phyloP scores from a whole-genome alignment of 2,888 invertebrate genomes.

The Rhaphigaster nebulosa region DNA sequence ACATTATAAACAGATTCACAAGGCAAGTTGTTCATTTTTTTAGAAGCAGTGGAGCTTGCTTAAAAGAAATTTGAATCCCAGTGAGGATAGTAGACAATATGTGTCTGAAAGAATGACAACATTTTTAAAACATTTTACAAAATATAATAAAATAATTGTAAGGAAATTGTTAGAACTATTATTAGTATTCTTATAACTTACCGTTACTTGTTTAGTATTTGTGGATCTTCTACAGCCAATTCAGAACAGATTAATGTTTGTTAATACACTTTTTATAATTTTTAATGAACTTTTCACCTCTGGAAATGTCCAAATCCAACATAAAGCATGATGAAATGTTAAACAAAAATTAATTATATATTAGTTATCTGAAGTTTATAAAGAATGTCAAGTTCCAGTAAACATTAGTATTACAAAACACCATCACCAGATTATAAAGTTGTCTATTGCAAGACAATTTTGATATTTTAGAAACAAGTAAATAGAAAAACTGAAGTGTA shows the following conservation, averaged over 20 bases:
- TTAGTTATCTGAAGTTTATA: background rate
- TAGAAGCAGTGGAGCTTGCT: constrained; percentile 31
- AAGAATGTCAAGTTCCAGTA: background rate
- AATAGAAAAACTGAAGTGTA: background rate
- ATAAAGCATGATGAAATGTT: constrained; percentile 53
- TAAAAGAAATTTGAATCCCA: constrained; percentile 66
- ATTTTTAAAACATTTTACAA: background rate
- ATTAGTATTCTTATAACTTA: constrained; percentile 29
- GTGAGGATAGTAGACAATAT: constrained; percentile 65
- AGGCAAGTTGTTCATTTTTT: constrained; percentile 4
- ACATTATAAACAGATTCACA: constrained; percentile 32
- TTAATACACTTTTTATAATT: constrained; percentile 50
- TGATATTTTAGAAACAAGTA: background rate
- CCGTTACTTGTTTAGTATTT: constrained; percentile 25
- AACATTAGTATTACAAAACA: background rate
- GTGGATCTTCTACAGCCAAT: constrained; percentile 18
- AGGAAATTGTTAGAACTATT: background rate
- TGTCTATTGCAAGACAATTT: background rate
- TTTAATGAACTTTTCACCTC: constrained; percentile 46
- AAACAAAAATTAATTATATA: constrained; percentile 4
- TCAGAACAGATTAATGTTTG: constrained; percentile 24
- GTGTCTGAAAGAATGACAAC: constrained; percentile 60
- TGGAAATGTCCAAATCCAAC: constrained; percentile 46
- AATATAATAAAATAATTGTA: constrained; percentile 7
- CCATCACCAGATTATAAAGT: background rate